Evolutionary conservation across 2,797 vertebrate species (phyloP).

Genomic region (Megalops cyprinoides): DNA sequence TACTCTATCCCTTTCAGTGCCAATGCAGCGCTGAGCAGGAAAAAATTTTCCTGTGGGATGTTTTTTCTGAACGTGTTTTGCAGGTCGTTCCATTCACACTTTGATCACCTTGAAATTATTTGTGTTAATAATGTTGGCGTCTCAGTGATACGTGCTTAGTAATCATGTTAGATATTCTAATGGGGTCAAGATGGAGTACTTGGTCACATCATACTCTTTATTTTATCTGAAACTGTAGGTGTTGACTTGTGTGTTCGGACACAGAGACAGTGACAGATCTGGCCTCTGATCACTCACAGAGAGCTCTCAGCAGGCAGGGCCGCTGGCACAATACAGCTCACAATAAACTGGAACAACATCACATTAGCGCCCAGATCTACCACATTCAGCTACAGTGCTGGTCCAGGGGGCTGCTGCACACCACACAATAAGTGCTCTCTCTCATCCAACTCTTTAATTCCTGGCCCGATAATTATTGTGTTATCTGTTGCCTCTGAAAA

Average conservation of each 20-base stretch:
- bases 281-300: conserved; percentile 42
- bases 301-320: conserved; percentile 44
- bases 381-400: conserved; percentile 51
- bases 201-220: too few species aligned
- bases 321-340: conserved; percentile 48
- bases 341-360: conserved; percentile 66
- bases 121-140: background rate
- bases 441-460: conserved; percentile 53
- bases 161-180: background rate
- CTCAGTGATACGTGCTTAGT: background rate
- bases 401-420: conserved; percentile 39
- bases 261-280: conserved; percentile 36
- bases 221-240: too few species aligned
- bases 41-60: background rate
- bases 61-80: background rate
- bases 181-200: background rate
- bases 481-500: conserved; percentile 63
- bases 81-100: background rate
- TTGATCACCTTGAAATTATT: background rate
- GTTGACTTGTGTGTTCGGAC: background rate
- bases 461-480: conserved; percentile 56
- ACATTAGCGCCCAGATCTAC: conserved; percentile 59
- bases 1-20: background rate
- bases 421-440: conserved; percentile 35
- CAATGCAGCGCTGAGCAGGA: background rate